These are phyloP conservation scores for Lamproptera curius DNA, from an alignment of 2,888 invertebrate species.

Conservation along the genomic window DNA sequence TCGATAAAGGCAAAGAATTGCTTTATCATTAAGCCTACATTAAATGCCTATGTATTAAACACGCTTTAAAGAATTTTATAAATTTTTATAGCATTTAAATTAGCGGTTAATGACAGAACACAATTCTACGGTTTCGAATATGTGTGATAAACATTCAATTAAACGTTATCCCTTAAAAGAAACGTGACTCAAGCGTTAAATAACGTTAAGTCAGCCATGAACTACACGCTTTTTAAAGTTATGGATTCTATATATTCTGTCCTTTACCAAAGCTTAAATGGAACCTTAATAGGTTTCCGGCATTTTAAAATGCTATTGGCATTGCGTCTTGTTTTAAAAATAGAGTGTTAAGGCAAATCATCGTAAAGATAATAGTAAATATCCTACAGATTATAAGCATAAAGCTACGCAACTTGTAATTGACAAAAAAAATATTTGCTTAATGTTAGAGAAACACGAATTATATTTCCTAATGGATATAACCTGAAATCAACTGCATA, in stretches of 20 bases:
- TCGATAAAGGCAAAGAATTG: not conserved
- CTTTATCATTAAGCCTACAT: not conserved
- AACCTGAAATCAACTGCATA: not conserved
- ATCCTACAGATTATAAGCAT: too few species aligned
- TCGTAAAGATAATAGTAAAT: too few species aligned
- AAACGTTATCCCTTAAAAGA: constrained; percentile 7
- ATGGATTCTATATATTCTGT: too few species aligned
- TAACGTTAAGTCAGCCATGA: constrained; percentile 3
- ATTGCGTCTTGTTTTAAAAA: too few species aligned
- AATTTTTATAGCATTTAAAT: not conserved
- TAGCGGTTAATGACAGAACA: too few species aligned
- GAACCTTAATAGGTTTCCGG: too few species aligned
- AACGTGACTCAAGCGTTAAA: not conserved
- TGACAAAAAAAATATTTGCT: not conserved
- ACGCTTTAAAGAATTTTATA: not conserved
- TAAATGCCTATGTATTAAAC: not conserved
- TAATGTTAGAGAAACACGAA: not conserved
- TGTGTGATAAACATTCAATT: too few species aligned
- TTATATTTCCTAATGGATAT: not conserved
- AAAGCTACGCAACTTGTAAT: too few species aligned
- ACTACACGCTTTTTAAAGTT: not conserved
- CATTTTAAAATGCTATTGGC: too few species aligned
- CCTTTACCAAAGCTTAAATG: too few species aligned
- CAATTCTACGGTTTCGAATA: too few species aligned
- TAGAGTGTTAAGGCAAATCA: too few species aligned